Base-by-base conservation (phyloP, 2,888 invertebrate genomes). In the Eudemis profundana region DNA sequence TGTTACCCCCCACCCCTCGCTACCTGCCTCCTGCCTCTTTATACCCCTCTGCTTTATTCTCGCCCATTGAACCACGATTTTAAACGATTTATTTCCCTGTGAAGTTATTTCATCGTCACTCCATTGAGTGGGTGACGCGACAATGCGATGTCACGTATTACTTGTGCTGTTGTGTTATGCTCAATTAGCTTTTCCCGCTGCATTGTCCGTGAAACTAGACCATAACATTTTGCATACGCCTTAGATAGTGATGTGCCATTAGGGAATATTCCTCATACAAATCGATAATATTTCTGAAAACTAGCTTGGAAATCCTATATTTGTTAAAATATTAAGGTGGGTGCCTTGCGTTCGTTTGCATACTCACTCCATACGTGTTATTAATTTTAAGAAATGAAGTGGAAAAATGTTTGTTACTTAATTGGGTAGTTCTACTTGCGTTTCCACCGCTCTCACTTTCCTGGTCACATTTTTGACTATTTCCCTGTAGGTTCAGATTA, bases 1-100 rank as follows among this genome's bases (percentile, higher is more conserved):
- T 78, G 79, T 81, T 78, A 78, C 78, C 67, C 68, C 21, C 57
- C 19, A 59, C 47, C 47, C 15, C 8, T 27, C 42, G 27, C 27
- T 23, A 8, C 15, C 19, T 49, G 38, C 29, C 51, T 47, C 21
- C 15, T 15, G 27, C 40, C 40, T 38, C 23, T 47, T 65, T 53
- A 38, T 42, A 47, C 65, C 42, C 46, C 53, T 47, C 50, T 51
- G 44, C 44, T 60, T 65, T 60, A 65, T 59, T 46, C 33, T 47
- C 40, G 36, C 60, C 40, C 46, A 47, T n/a, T 60, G 49, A 47
- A 47, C 60, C 47, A 49, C 46, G 60, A 15, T 46, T 46, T 57
- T 57, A 57, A 57, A 46, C 57, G 44, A 57, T 57, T 56, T 56
- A 56, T 56, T 29, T 56, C 44, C 42, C 42, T 56, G 56, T 56